phyloP scores from a whole-genome alignment of 2,797 vertebrate genomes.

The Gymnoscopelus braueri region DNA sequence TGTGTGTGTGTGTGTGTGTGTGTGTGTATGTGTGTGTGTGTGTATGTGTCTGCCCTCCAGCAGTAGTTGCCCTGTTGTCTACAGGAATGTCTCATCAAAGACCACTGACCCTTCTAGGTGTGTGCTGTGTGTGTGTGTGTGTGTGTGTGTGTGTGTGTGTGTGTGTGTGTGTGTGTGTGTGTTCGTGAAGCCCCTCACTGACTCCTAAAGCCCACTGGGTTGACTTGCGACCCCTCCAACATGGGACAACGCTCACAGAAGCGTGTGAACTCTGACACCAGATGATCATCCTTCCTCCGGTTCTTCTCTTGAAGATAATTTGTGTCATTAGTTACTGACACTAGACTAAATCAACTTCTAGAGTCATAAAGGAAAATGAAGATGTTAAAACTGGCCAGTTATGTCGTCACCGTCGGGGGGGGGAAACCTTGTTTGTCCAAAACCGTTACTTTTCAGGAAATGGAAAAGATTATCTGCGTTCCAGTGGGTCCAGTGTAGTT shows the following conservation, averaged over 20 bases:
- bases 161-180: not conserved
- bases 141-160: not conserved
- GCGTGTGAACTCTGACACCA: not conserved
- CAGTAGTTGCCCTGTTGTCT: constrained; percentile 58
- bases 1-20: constrained; percentile 51
- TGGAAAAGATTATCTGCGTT: no score
- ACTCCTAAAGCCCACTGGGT: constrained; percentile 48
- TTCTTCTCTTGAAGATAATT: no score
- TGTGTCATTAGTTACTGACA: no score
- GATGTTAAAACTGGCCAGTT: no score
- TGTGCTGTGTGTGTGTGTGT: constrained; percentile 20
- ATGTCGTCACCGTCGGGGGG: no score
- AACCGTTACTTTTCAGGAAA: no score
- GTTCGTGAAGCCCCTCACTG: constrained; percentile 29
- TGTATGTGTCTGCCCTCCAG: constrained; percentile 49
- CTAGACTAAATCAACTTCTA: no score
- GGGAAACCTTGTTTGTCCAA: no score
- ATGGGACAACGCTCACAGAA: constrained; percentile 10
- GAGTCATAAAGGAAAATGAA: no score
- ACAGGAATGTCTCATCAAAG: constrained; percentile 73
- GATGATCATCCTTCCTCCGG: not conserved
- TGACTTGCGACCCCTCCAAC: no score
- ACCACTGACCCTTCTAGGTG: constrained; percentile 59
- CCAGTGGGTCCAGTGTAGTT: no score
- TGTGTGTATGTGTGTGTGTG: constrained; percentile 15